Conservation (phyloP, 2,113 vertebrate species). For the Gasterosteus nipponicus region DNA sequence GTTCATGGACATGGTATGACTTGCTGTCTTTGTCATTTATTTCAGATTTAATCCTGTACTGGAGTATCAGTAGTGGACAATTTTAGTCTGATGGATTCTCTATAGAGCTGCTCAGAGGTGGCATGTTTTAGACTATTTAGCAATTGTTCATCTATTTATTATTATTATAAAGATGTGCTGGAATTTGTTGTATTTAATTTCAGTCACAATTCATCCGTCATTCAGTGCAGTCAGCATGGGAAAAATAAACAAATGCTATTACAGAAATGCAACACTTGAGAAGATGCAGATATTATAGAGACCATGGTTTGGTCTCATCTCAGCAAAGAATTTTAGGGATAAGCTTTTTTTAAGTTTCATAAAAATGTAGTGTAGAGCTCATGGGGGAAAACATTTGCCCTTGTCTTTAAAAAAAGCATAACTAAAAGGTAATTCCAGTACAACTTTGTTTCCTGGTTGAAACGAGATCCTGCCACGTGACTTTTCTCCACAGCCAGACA, state of each 20-base stretch:
- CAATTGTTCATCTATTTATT: background rate
- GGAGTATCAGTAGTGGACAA: background rate
- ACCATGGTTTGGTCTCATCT: background rate
- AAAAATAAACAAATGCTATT: background rate
- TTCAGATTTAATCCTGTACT: background rate
- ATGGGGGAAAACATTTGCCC: background rate
- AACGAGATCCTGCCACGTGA: background rate
- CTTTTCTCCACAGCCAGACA: background rate
- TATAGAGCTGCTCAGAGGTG: background rate
- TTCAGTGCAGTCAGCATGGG: background rate
- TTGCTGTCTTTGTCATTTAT: conserved; percentile 7
- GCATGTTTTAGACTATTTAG: background rate
- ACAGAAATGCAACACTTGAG: background rate
- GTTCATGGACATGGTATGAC: conserved; percentile 6
- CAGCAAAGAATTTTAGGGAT: background rate
- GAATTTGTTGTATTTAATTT: background rate
- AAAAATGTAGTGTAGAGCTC: background rate
- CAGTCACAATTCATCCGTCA: background rate
- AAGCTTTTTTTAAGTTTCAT: background rate
- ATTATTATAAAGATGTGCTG: background rate
- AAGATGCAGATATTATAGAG: background rate
- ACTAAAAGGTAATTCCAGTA: background rate
- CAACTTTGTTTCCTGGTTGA: conserved; percentile 7
- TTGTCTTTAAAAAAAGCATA: background rate
- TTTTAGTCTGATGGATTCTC: background rate